A percentile compares a stretch with the other conserved stretches of the same genome.
Conservation (phyloP, 2,888 invertebrate species). For the Limnephilus rhombicus region DNA sequence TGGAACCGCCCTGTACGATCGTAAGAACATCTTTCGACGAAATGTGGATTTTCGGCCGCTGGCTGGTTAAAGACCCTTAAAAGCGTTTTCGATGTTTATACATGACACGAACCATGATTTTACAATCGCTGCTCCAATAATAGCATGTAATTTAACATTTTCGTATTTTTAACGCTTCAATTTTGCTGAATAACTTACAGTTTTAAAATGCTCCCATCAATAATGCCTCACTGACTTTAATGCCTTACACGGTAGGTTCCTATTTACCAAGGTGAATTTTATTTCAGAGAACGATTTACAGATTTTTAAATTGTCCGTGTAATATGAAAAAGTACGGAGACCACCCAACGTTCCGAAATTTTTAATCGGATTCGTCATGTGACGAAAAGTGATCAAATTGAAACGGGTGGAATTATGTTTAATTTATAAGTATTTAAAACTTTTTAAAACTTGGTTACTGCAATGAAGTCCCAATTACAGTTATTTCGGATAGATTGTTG, state of each 20-base stretch:
- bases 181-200: conserved; percentile 14
- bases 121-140: not conserved
- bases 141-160: conserved; percentile 48
- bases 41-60: no score
- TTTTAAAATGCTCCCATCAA: conserved; percentile 21
- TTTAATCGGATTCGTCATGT: not conserved
- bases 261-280: not conserved
- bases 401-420: not conserved
- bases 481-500: no score
- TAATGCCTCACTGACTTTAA: conserved; percentile 12
- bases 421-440: not conserved
- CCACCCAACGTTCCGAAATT: not conserved
- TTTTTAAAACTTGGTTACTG: not conserved
- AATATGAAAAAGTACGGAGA: not conserved
- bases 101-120: not conserved
- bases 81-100: not conserved
- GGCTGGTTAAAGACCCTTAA: no score
- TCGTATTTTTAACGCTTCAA: conserved; percentile 33
- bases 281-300: not conserved
- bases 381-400: not conserved
- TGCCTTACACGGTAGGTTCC: not conserved
- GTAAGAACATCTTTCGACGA: no score
- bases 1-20: no score
- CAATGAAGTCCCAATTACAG: no score
- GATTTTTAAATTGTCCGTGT: conserved; percentile 11